Percentiles rank a stretch among this genome's conserved stretches.
phyloP scores from a whole-genome alignment of 1,140 invertebrate genomes.

The Neuroterus valhalla region DNA sequence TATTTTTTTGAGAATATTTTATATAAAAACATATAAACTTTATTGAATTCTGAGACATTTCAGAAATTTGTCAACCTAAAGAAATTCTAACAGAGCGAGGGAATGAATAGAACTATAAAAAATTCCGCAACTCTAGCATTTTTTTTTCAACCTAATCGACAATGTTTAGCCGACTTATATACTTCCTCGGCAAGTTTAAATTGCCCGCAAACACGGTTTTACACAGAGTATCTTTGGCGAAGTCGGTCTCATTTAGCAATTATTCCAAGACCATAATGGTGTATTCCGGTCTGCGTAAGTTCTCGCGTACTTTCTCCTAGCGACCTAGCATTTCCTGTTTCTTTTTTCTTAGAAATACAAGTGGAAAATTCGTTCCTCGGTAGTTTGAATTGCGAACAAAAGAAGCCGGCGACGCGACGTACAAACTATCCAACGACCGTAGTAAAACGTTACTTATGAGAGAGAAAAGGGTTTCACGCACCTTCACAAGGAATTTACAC shows the following conservation, averaged over 20 bases:
- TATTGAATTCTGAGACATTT: no score
- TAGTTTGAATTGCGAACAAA: conserved; percentile 16
- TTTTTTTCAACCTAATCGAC: no score
- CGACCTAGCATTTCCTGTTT: not conserved
- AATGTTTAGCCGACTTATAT: no score
- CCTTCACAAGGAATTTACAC: conserved; percentile 52
- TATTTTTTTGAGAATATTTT: no score
- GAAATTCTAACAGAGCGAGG: no score
- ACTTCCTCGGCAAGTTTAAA: no score
- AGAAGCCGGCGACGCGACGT: not conserved
- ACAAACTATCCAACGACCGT: conserved; percentile 10
- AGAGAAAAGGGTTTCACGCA: conserved; percentile 44
- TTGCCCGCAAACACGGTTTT: conserved; percentile 50
- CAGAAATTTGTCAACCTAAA: no score
- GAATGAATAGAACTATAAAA: no score
- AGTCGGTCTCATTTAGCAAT: conserved; percentile 45
- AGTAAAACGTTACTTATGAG: conserved; percentile 53
- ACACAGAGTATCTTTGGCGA: conserved; percentile 52
- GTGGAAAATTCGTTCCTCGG: conserved; percentile 1
- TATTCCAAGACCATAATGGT: no score
- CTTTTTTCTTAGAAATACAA: conserved; percentile 1
- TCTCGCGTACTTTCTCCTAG: not conserved
- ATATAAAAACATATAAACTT: no score
- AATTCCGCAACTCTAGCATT: no score
- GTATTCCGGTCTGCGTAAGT: not conserved